Conservation (phyloP, 2,888 invertebrate species). For the Leptura quadrifasciata region DNA sequence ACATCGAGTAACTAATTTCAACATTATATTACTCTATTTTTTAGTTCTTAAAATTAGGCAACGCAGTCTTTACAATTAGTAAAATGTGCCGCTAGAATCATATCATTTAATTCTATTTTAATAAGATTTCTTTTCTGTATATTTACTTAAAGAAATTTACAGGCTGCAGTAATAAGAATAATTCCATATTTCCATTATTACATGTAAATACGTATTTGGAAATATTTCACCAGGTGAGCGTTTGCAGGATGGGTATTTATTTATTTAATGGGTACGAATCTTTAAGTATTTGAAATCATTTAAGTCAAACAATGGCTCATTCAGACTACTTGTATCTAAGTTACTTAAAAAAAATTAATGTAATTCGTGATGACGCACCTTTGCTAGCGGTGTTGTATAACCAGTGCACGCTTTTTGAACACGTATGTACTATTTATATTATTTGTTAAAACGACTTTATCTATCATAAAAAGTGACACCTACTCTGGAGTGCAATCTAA, state of each 20-base stretch:
- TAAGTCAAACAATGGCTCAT: not conserved
- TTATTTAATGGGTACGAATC: not conserved
- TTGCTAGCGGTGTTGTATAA: not conserved
- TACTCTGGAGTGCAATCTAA: not conserved
- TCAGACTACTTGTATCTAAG: not conserved
- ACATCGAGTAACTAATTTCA: too few relatives aligned
- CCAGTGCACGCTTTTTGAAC: not conserved
- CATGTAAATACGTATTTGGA: not conserved
- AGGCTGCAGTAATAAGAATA: not conserved
- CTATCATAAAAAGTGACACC: slow-evolving; percentile 1
- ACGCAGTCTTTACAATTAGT: too few relatives aligned
- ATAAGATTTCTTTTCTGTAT: too few relatives aligned
- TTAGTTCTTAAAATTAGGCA: too few relatives aligned
- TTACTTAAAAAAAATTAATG: not conserved
- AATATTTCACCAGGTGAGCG: not conserved
- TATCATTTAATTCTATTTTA: too few relatives aligned
- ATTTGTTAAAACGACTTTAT: not conserved
- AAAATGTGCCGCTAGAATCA: too few relatives aligned
- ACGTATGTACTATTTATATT: not conserved
- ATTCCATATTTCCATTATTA: not conserved
- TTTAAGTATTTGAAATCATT: slow-evolving; percentile 7
- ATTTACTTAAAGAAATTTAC: not conserved
- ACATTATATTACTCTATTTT: too few relatives aligned
- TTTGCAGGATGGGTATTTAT: not conserved
- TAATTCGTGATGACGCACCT: slow-evolving; percentile 7